Evolutionary conservation across 35 echinoderm and acorn worm species (phyloP), one percentile per base, ranked within the genome.

Genomic region (Ptychodera flava): DNA sequence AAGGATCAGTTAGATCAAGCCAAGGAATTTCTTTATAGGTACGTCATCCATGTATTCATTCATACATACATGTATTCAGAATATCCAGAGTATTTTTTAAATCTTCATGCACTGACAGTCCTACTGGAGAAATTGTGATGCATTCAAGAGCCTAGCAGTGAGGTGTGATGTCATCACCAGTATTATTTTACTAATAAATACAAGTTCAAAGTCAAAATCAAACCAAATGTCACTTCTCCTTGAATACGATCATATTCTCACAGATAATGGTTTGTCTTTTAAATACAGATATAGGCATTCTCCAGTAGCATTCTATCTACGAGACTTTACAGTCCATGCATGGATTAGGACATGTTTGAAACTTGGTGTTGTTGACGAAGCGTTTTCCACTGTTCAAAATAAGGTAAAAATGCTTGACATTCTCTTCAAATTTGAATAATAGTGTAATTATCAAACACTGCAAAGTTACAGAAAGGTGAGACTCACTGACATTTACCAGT

Each of bases 21-120:
- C 16, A 79, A 91, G 83, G 36, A 85, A 28, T 95, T 92, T 33
- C 82, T 95, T 0, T 87, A 92, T 38, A 87, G 86, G 93, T 92
- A 36, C 82, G 90, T 86, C n/a, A 31, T 1, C 29, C n/a, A 34
- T 32, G 6, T 53, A 0, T 86, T 34, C 36, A 16, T 53, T 32
- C 27, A 16, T 14, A 16, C 33, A 16, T 81, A 27, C 27, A 22
- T 31, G 15, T 32, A 81, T 31, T 16, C 14, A 31, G 16, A 29
- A 31, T 81, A 32, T 16, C 14, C 33, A 29, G 33, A 16, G 31
- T 31, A 15, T 16, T 29, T 14, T 32, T 16, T 16, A 16, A 14
- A 15, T 16, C 31, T 29, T 15, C 15, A 22, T 81, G 27, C 27
- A 29, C 12, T 14, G 14, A 81, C 14, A 15, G 15, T 81, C 27